Evolutionary conservation across 2,797 vertebrate genomes (phyloP).

Genomic region (Hozukius guyotensis): DNA sequence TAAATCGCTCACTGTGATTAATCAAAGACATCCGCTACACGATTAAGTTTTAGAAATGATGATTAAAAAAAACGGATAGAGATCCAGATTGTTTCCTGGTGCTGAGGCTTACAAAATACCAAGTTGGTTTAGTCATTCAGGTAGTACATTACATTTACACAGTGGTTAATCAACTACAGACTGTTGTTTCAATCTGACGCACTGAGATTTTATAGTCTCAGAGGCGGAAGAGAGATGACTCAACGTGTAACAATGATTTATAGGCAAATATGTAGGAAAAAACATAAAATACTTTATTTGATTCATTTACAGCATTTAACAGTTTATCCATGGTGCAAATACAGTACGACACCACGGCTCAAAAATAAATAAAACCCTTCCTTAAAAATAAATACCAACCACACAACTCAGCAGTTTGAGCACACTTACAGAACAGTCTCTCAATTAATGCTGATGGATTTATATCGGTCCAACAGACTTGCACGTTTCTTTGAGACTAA

Average conservation of each 20-base stretch:
- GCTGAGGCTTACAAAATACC: rapidly evolving
- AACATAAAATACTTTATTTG: slow-evolving; percentile 30
- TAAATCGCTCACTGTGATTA: not conserved
- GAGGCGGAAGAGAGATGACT: not conserved
- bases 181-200: not conserved
- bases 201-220: not conserved
- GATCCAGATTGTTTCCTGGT: too few species aligned
- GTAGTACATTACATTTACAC: not conserved
- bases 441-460: not conserved
- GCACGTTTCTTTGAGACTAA: not conserved
- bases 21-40: not conserved
- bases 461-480: not conserved
- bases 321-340: not conserved
- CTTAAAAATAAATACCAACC: slow-evolving; percentile 57
- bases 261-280: not conserved
- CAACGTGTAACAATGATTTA: not conserved
- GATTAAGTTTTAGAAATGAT: not conserved
- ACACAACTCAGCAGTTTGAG: slow-evolving; percentile 32
- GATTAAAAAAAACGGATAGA: not conserved
- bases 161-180: not conserved
- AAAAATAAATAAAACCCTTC: slow-evolving; percentile 51
- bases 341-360: not conserved
- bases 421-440: not conserved
- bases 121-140: not conserved
- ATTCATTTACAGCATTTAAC: slow-evolving; percentile 22